Evolutionary conservation across 2,888 invertebrate species (phyloP), one percentile per base, ranked within the genome.

Genomic region (Napeogenes sylphis): DNA sequence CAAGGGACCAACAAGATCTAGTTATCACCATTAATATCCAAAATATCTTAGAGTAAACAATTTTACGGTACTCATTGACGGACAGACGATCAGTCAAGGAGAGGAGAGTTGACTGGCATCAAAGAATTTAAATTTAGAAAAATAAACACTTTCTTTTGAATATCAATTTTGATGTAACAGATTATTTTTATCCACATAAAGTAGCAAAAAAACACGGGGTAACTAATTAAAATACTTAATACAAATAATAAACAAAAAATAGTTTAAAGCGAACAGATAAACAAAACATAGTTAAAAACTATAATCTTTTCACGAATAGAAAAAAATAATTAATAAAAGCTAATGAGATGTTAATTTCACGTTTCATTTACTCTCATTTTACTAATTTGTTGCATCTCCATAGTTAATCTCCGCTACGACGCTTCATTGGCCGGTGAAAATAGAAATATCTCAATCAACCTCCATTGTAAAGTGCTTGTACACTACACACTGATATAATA

Each of bases 301-400:
- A 21, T 21, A 21, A 21, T 21, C 21, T 21, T 21, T 21, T 21
- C 21, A 21, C 21, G 21, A 21, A 21, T 21, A 21, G 21, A 21
- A 21, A 21, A n/a, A 21, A 21, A 21, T 21, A 21, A 21, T 21
- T 21, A 21, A 21, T 21, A 21, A 21, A 21, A 21, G 21, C 21
- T 56, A 60, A 66, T 65, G 61, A 67, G 61, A 67, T 56, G 62
- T 68, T 71, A 65, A 72, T 72, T 72, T 71, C 64, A 72, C 67
- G 69, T 55, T 65, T 70, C 68, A 69, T 67, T 69, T 68, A 64
- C 56, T 45, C 59, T 42, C 55, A 56, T 55, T 55, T 45, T 30
- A 63, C 56, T 61, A 66, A 63, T 65, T 65, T 55, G 58, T 57
- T 55, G 33, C 61, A 59, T 64, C 63, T 56, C 54, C 54, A 54